Evolutionary conservation across 2,888 invertebrate genomes (phyloP).

Genomic region (Stomorhina lunata): DNA sequence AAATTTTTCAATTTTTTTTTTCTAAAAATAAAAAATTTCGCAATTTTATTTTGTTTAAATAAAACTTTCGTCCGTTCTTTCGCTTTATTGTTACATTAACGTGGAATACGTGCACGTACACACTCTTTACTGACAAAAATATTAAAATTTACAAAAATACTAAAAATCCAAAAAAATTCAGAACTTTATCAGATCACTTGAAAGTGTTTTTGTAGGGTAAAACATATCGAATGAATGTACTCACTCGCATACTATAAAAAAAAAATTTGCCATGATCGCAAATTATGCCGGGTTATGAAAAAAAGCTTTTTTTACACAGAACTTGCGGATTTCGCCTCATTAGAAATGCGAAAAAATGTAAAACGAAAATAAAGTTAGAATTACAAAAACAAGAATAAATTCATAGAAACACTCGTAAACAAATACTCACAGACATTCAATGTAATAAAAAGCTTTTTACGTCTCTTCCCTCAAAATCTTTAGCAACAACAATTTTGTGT

Average conservation of each 20-base stretch:
- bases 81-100: slow-evolving; percentile 32
- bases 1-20: too few species aligned
- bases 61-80: slow-evolving; percentile 7
- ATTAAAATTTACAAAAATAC: slow-evolving; percentile 41
- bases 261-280: slow-evolving; percentile 62
- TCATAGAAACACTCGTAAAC: neutral
- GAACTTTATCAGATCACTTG: slow-evolving; percentile 34
- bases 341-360: slow-evolving; percentile 59
- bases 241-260: too few species aligned
- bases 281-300: slow-evolving; percentile 49
- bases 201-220: slow-evolving; percentile 18
- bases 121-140: slow-evolving; percentile 2
- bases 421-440: neutral
- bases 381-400: slow-evolving; percentile 56
- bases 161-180: slow-evolving; percentile 27
- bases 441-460: slow-evolving; percentile 56
- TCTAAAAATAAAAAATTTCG: too few species aligned
- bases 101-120: slow-evolving; percentile 25
- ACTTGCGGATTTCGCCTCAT: slow-evolving; percentile 57
- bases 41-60: too few species aligned
- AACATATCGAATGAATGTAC: too few species aligned
- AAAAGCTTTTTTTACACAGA: slow-evolving; percentile 27
- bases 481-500: neutral
- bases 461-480: neutral
- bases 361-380: neutral